These are phyloP conservation scores for Pseudococcus longispinus DNA, from an alignment of 2,888 invertebrate genomes.

Conservation along the genomic window DNA sequence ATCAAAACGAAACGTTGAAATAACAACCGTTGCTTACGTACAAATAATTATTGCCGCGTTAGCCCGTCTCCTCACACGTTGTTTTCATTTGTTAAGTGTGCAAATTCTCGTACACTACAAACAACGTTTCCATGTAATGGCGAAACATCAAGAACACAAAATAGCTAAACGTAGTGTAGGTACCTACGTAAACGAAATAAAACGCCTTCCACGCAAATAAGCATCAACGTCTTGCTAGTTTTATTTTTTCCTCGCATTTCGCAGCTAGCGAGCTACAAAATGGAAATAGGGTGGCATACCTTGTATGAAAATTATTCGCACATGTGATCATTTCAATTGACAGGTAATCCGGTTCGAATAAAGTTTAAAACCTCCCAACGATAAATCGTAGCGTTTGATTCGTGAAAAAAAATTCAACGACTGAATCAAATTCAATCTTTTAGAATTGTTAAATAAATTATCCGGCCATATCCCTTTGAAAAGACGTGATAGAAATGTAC, in stretches of 20 bases:
- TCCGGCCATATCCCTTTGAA: no score
- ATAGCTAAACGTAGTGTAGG: background rate
- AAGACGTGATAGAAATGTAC: background rate
- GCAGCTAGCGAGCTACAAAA: background rate
- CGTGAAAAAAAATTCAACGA: no score
- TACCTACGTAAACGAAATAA: background rate
- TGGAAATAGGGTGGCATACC: background rate
- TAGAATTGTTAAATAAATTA: no score
- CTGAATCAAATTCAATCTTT: no score
- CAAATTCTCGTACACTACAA: background rate
- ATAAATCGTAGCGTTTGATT: background rate
- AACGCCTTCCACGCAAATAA: background rate
- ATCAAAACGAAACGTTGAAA: constrained; percentile 34
- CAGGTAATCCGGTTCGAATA: background rate
- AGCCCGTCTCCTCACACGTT: background rate
- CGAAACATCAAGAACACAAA: constrained; percentile 14
- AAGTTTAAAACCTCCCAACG: background rate
- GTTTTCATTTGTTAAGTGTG: background rate
- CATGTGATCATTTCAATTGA: background rate
- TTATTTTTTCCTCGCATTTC: background rate
- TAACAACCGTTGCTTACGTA: constrained; percentile 13
- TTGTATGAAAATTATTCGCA: background rate
- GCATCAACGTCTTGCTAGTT: background rate
- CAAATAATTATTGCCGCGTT: background rate
- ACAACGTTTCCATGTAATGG: constrained; percentile 28